Evolutionary conservation across 2,113 vertebrate genomes (phyloP).

Genomic region (Ceyx margarethae): DNA sequence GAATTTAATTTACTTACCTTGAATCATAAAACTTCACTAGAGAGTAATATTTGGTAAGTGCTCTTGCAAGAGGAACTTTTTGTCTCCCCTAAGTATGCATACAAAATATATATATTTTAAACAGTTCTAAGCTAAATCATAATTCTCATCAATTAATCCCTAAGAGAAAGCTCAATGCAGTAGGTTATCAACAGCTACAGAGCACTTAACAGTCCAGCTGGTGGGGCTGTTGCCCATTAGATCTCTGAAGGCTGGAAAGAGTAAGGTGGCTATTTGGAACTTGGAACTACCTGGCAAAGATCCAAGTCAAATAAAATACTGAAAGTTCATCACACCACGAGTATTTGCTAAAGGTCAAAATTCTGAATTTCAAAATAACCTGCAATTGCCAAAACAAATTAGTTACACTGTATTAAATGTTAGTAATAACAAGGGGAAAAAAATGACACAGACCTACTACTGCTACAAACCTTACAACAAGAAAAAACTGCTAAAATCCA

Average conservation of each 20-base stretch:
- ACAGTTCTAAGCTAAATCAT: background rate
- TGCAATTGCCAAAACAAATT: background rate
- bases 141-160: background rate
- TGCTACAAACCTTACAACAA: background rate
- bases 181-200: background rate
- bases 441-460: fast-evolving
- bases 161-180: background rate
- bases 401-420: background rate
- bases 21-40: background rate
- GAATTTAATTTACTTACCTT: background rate
- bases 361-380: background rate
- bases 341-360: background rate
- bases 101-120: background rate
- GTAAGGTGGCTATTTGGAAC: background rate
- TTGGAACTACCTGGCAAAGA: background rate
- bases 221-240: background rate
- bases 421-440: background rate
- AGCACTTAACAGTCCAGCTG: background rate
- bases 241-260: background rate
- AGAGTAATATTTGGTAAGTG: background rate
- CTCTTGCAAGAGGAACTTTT: background rate
- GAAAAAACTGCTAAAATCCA: background rate
- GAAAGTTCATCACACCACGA: background rate
- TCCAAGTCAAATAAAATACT: background rate
- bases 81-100: background rate